These are phyloP conservation scores for Mycogona germanica DNA, from an alignment of 2,888 invertebrate genomes.

Conservation along the genomic window DNA sequence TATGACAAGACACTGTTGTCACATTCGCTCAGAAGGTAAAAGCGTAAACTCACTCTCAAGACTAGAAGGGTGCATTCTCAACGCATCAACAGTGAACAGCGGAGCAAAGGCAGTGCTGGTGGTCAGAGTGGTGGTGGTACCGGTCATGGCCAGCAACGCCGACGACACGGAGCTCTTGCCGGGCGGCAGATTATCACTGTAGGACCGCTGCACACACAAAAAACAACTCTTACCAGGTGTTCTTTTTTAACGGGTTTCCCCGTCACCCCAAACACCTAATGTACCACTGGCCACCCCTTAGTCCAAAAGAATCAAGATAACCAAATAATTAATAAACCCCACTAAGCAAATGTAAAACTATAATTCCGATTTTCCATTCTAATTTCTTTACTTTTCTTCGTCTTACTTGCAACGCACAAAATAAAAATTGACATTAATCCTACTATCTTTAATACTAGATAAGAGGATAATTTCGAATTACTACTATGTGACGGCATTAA, in stretches of 20 bases:
- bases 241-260: no score
- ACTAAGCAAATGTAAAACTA: no score
- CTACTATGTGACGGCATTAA: neutral
- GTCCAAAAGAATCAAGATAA: no score
- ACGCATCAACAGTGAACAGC: neutral
- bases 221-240: neutral
- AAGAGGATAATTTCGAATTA: neutral
- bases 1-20: no score
- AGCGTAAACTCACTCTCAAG: no score
- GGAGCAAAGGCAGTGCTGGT: no score
- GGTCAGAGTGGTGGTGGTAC: conserved; percentile 2
- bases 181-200: conserved; percentile 5
- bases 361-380: no score
- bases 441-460: neutral
- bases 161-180: conserved; percentile 1
- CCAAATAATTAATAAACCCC: no score
- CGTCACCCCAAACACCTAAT: no score
- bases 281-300: no score
- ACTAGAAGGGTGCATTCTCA: neutral
- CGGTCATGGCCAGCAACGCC: neutral
- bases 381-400: no score
- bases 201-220: conserved; percentile 6
- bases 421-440: neutral
- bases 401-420: neutral
- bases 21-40: no score